Evolutionary conservation across 2,113 vertebrate genomes (phyloP), one percentile per base, ranked within the genome.

Genomic region (Dromaius novaehollandiae): DNA sequence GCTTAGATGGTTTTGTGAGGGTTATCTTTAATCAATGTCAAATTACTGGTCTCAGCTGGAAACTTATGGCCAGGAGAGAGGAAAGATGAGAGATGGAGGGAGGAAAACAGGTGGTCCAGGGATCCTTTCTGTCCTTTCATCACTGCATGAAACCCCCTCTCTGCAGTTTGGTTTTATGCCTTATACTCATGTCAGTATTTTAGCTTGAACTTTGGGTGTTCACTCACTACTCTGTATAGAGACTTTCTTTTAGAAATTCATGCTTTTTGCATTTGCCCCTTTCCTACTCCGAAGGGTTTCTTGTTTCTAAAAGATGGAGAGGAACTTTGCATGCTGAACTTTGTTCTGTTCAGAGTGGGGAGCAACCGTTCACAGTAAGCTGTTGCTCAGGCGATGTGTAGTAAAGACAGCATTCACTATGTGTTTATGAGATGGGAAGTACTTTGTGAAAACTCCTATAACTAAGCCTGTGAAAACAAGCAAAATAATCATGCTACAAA

Each of bases 171-270:
- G 2, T 66, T 86, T 84, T 78, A 16, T 38, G n/a, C 60, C 36
- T 19, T 12, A 18, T 28, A 28, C 60, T 10, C 11, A 34, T 60
- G 24, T 20, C 42, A 2, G 26, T 0, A 0, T 65, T 13, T 3
- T n/a, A 34, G 40, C 34, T 32, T 46, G 40, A 81, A 42, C 26
- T 36, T 75, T 7, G 34, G 40, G 28, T 3, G 85, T 64, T 55
- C 36, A 18, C 55, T 85, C 30, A 11, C 7, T 19, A 2, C 44
- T 53, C 4, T 15, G 12, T 32, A 13, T 1, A 1, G 26, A 68
- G 0, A 1, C 17, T 69, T 82, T 73, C 18, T 51, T n/a, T 26
- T 34, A 34, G 61, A 36, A 79, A 60, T 28, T 0, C 1, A 0
- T 6, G 12, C 64, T 82, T 71, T 44, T 34, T 58, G 0, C 77